phyloP scores from a whole-genome alignment of 2,113 vertebrate genomes.

The Chaetorhynchus papuensis region DNA sequence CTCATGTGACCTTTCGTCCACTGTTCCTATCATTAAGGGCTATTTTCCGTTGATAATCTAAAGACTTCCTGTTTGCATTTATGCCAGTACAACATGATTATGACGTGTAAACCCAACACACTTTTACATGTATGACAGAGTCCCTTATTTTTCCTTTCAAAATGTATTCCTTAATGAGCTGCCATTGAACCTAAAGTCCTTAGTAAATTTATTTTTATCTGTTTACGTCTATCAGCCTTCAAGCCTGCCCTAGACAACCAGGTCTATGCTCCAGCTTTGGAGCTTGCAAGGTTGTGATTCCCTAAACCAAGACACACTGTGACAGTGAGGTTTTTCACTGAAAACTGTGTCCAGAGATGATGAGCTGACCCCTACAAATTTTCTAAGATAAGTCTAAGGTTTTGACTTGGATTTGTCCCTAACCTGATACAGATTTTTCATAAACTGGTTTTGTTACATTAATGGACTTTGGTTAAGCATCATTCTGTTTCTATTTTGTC shows the following conservation, averaged over 20 bases:
- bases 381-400: neutral
- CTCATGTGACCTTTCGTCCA: neutral
- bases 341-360: neutral
- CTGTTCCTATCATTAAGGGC: neutral
- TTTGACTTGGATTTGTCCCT: neutral
- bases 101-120: neutral
- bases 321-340: neutral
- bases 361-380: neutral
- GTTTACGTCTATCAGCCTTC: neutral
- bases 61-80: neutral
- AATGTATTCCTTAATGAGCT: neutral
- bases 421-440: neutral
- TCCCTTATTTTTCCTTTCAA: neutral
- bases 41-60: neutral
- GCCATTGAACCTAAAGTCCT: neutral
- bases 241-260: neutral
- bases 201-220: neutral
- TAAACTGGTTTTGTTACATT: neutral
- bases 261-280: neutral
- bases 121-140: neutral
- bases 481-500: neutral
- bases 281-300: neutral
- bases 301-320: neutral
- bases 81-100: neutral
- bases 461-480: neutral